Conservation (phyloP, 2,797 vertebrate species). For the Strix occidentalis region DNA sequence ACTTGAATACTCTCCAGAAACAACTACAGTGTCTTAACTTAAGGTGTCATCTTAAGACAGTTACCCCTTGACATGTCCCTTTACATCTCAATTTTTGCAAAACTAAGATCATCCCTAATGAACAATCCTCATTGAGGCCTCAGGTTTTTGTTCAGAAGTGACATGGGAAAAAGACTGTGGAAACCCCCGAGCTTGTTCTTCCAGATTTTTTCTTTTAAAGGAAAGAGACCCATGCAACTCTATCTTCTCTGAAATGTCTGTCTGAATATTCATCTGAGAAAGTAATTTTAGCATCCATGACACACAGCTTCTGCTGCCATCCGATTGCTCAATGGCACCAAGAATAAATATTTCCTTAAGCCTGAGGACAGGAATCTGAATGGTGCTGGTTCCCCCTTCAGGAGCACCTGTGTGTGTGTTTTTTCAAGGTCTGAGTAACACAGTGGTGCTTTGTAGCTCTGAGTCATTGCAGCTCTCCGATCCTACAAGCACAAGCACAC, state of each 20-base stretch:
- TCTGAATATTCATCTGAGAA: slow-evolving; percentile 55
- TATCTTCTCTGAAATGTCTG: slow-evolving; percentile 48
- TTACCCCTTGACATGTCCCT: background rate
- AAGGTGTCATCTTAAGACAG: slow-evolving; percentile 8
- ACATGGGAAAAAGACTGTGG: slow-evolving; percentile 67
- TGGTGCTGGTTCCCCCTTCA: slow-evolving; percentile 21
- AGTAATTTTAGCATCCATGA: slow-evolving; percentile 64
- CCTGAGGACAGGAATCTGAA: slow-evolving; percentile 5
- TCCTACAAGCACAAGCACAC: background rate
- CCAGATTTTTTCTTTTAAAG: slow-evolving; percentile 60
- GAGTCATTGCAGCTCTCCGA: background rate
- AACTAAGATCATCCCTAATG: slow-evolving; percentile 14
- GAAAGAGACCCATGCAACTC: slow-evolving; percentile 38
- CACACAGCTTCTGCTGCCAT: slow-evolving; percentile 53
- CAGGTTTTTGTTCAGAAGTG: slow-evolving; percentile 48
- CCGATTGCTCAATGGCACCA: slow-evolving; percentile 17
- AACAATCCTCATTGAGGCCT: background rate
- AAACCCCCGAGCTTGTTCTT: slow-evolving; percentile 71
- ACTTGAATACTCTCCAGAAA: slow-evolving; percentile 21
- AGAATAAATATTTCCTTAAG: slow-evolving; percentile 58
- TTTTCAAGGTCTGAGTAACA: slow-evolving; percentile 7
- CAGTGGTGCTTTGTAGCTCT: background rate
- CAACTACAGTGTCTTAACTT: background rate
- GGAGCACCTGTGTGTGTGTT: slow-evolving; percentile 16
- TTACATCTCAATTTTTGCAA: slow-evolving; percentile 37